A percentile compares a stretch with the other conserved stretches of the same genome.
These are phyloP conservation scores for Brachionus calyciflorus DNA, from an alignment of 1,140 invertebrate genomes.

Conservation along the genomic window DNA sequence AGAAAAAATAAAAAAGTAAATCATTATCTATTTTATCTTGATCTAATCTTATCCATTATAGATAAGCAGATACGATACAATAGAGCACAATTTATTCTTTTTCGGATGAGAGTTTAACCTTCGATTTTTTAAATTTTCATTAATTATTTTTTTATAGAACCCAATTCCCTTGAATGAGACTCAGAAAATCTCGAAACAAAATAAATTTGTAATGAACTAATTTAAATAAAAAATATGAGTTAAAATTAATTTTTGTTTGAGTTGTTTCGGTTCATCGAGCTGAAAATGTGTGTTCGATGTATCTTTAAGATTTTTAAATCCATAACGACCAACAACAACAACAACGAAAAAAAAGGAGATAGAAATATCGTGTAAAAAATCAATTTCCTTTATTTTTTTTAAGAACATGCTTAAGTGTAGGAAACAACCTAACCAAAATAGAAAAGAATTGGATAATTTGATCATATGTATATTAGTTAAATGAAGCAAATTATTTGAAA, in stretches of 20 bases:
- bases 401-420: too few species aligned
- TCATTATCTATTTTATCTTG: too few species aligned
- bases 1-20: too few species aligned
- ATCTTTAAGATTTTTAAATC: neutral
- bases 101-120: too few species aligned
- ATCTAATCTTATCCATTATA: neutral
- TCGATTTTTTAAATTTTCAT: neutral
- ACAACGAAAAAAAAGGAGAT: neutral
- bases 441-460: slow-evolving; percentile 37
- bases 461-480: slow-evolving; percentile 24
- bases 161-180: too few species aligned
- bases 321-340: slow-evolving; percentile 37
- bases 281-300: slow-evolving; percentile 10
- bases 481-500: slow-evolving; percentile 23
- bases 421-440: too few species aligned
- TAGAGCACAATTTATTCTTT: too few species aligned
- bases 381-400: slow-evolving; percentile 16
- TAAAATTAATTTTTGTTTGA: neutral
- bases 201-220: neutral
- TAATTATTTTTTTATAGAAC: too few species aligned
- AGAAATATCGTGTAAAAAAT: slow-evolving; percentile 5
- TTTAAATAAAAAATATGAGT: slow-evolving; percentile 23
- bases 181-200: neutral
- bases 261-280: slow-evolving; percentile 31
- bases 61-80: neutral